Percentiles rank a stretch among this genome's conserved stretches.
Evolutionary conservation across 2,113 vertebrate species (phyloP).

Genomic region (Lepisosteus osseus): DNA sequence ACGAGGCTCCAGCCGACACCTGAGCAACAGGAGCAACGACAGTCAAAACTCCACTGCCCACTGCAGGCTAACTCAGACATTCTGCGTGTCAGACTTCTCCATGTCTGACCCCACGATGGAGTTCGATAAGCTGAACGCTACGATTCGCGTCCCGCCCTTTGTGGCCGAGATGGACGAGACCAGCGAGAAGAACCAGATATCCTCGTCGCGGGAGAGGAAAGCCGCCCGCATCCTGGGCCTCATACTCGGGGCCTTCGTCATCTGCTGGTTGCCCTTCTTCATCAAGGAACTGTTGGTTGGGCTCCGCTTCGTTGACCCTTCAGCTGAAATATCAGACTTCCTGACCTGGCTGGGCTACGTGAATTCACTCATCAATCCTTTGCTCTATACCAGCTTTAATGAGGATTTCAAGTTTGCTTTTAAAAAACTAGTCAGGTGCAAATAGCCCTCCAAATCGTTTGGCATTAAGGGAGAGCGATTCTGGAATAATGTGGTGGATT

Average conservation of each 20-base stretch:
- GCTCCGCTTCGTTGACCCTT: conserved; percentile 64
- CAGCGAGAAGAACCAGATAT: conserved; percentile 77
- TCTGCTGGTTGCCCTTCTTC: conserved; percentile 90
- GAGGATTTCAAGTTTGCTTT: conserved; percentile 89
- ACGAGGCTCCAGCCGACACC: conserved; percentile 77
- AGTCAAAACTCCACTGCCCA: conserved; percentile 78
- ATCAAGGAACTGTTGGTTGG: conserved; percentile 84
- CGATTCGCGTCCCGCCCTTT: conserved; percentile 58
- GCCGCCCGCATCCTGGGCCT: conserved; percentile 82
- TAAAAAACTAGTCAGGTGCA: conserved; percentile 75
- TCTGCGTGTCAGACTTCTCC: conserved; percentile 78
- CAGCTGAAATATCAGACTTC: conserved; percentile 71
- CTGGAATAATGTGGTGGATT: no score
- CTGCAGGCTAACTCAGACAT: conserved; percentile 74
- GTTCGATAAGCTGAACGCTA: conserved; percentile 61
- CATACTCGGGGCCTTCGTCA: conserved; percentile 83
- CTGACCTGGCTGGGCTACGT: conserved; percentile 89
- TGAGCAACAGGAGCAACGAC: conserved; percentile 75
- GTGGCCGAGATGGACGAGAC: conserved; percentile 62
- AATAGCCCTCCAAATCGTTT: conserved; percentile 57
- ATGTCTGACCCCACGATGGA: conserved; percentile 70
- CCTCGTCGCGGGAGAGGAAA: conserved; percentile 75
- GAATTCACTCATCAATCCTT: conserved; percentile 86
- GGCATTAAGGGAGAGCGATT: no score
- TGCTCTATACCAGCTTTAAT: conserved; percentile 89